Evolutionary conservation across 2,888 invertebrate genomes (phyloP).

Genomic region (Plutella xylostella): DNA sequence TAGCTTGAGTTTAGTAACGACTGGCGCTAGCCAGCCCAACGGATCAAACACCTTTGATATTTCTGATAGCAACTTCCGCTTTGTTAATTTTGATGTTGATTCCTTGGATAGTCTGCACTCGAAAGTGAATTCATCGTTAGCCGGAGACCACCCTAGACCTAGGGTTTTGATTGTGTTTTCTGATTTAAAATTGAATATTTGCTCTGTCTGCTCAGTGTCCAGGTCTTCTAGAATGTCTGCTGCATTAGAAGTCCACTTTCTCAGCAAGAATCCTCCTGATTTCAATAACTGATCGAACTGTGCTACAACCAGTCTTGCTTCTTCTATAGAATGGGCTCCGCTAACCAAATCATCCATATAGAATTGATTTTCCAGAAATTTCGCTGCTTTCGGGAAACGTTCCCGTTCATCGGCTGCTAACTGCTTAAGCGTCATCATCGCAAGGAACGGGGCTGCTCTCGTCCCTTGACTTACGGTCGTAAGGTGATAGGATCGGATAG

Average conservation of each 20-base stretch:
- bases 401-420: no score
- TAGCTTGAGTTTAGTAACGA: constrained; percentile 19
- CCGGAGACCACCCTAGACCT: not conserved
- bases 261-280: constrained; percentile 14
- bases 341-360: no score
- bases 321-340: not conserved
- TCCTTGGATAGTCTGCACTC: not conserved
- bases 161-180: not conserved
- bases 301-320: constrained; percentile 6
- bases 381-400: constrained; percentile 9
- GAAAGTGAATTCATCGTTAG: not conserved
- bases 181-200: constrained; percentile 4
- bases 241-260: constrained; percentile 14
- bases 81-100: not conserved
- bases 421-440: constrained; percentile 16
- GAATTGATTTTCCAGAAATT: constrained; percentile 11
- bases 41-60: constrained; percentile 21
- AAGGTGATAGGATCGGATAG: constrained; percentile 1
- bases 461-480: constrained; percentile 3
- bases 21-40: constrained; percentile 19
- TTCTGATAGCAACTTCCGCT: constrained; percentile 8
- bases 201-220: not conserved
- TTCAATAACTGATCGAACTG: constrained; percentile 10
- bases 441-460: constrained; percentile 12
- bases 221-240: no score